These are phyloP conservation scores for Leptocoma aspasia DNA, from an alignment of 2,113 vertebrate genomes.

Conservation along the genomic window DNA sequence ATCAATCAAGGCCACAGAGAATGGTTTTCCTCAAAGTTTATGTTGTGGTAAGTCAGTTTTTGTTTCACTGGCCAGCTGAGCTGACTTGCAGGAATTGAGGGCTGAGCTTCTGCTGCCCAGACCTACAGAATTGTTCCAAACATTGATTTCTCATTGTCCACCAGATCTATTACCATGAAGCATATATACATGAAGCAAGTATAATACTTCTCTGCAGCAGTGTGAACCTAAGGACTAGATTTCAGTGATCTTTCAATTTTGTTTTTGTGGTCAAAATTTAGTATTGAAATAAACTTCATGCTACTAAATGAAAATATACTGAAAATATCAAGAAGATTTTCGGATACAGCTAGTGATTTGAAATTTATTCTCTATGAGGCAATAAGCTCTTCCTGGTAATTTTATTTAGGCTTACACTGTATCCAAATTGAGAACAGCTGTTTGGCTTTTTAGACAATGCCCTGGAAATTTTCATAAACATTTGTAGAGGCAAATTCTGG, in stretches of 20 bases:
- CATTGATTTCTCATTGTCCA: not conserved
- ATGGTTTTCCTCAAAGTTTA: not conserved
- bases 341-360: not conserved
- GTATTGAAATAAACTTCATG: not conserved
- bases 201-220: not conserved
- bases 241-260: not conserved
- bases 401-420: not conserved
- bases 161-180: not conserved
- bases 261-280: not conserved
- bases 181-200: not conserved
- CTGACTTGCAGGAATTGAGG: not conserved
- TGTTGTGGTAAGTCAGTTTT: not conserved
- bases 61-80: not conserved
- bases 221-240: not conserved
- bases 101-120: not conserved
- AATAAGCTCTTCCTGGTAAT: not conserved
- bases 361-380: not conserved
- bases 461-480: conserved; percentile 5
- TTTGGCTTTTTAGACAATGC: not conserved
- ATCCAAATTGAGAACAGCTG: not conserved
- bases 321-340: not conserved
- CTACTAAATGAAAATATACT: not conserved
- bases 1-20: not conserved
- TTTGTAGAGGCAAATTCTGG: conserved; percentile 9
- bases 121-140: not conserved